phyloP scores from a whole-genome alignment of 1,140 invertebrate species.

The Lanistes nyassanus region DNA sequence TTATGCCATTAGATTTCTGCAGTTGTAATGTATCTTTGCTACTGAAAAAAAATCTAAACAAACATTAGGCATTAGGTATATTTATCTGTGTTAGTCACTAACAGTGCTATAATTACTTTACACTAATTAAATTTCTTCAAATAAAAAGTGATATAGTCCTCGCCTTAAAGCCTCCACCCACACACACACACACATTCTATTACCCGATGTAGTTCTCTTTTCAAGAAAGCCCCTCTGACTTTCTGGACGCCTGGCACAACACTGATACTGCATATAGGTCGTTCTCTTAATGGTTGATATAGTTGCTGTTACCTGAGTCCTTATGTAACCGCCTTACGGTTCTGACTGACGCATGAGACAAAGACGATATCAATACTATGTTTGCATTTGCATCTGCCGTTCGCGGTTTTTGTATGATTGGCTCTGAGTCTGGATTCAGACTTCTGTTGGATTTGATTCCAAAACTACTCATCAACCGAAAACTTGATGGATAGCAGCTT shows the following conservation, averaged over 20 bases:
- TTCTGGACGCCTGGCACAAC: neutral
- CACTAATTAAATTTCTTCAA: neutral
- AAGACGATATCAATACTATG: neutral
- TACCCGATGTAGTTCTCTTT: conserved; percentile 1
- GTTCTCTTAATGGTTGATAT: too few species aligned
- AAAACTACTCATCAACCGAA: neutral
- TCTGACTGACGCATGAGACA: neutral
- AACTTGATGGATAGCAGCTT: neutral
- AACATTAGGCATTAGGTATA: too few species aligned
- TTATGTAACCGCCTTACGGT: neutral
- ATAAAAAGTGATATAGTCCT: too few species aligned
- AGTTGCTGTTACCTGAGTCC: too few species aligned
- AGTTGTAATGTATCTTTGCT: neutral
- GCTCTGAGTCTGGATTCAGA: conserved; percentile 2
- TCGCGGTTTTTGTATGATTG: conserved; percentile 3
- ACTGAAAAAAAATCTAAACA: too few species aligned
- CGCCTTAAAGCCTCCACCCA: too few species aligned
- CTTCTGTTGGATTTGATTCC: neutral
- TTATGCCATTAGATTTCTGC: neutral
- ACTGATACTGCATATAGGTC: neutral
- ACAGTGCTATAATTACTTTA: neutral
- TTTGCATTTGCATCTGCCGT: neutral
- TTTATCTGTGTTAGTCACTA: neutral
- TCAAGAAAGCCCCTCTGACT: neutral
- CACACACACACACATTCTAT: too few species aligned